Conservation (phyloP, 2,888 invertebrate species). For the Didymodactylos carnosus region DNA sequence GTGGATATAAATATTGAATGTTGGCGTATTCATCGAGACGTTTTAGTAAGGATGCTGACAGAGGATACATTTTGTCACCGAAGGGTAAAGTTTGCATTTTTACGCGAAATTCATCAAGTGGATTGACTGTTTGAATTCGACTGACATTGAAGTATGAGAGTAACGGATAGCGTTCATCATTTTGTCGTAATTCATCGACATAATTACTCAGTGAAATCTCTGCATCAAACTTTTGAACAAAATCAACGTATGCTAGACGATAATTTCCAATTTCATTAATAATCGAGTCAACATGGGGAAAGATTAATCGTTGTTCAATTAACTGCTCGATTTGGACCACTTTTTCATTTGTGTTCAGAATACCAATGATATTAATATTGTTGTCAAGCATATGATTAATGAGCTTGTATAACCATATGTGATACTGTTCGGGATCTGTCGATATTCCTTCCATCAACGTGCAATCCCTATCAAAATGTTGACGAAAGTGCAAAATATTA, state of each 20-base stretch:
- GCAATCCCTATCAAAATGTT: not conserved
- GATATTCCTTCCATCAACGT: not conserved
- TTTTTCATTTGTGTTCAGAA: not conserved
- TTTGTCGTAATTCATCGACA: not conserved
- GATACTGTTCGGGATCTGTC: not conserved
- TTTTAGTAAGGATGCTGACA: not conserved
- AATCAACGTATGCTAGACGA: not conserved
- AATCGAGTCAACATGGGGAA: not conserved
- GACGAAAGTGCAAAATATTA: not conserved
- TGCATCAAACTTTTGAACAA: not conserved
- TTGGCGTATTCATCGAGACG: not conserved
- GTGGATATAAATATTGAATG: not conserved
- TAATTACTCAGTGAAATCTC: not conserved
- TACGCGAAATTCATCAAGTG: not conserved
- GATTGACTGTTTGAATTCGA: not conserved
- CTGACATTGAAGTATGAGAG: not conserved
- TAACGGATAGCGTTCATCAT: not conserved
- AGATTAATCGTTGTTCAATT: not conserved
- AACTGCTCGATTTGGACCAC: not conserved
- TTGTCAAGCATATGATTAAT: not conserved
- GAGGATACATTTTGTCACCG: not conserved
- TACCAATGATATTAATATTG: not conserved
- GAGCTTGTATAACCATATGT: not conserved
- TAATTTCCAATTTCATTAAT: not conserved
- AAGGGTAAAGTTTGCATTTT: not conserved